Percentiles rank a stretch among this genome's conserved stretches.
These are phyloP conservation scores for Sminthurides bifidus DNA, from an alignment of 1,140 invertebrate species.

Conservation along the genomic window DNA sequence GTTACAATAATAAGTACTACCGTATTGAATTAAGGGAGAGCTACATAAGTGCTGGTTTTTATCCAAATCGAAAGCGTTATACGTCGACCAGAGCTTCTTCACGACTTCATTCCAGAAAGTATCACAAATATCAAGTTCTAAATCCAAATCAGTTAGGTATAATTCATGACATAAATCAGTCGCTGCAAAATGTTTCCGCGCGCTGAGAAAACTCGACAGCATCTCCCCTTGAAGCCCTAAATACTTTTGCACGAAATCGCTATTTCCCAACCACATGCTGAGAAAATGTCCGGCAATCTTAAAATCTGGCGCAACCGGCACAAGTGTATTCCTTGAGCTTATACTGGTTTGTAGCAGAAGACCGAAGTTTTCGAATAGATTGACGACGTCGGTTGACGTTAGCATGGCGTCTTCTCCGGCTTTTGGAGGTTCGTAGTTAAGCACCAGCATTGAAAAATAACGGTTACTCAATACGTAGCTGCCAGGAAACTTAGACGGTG, in stretches of 20 bases:
- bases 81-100: slow-evolving; percentile 59
- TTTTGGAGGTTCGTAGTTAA: slow-evolving; percentile 57
- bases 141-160: slow-evolving; percentile 69
- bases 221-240: slow-evolving; percentile 53
- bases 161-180: slow-evolving; percentile 67
- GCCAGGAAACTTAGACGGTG: background rate
- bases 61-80: slow-evolving; percentile 54
- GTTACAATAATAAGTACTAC: slow-evolving; percentile 54
- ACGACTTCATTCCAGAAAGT: slow-evolving; percentile 70
- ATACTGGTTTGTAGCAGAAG: background rate
- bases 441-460: slow-evolving; percentile 53
- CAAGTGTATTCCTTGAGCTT: background rate
- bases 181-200: slow-evolving; percentile 59
- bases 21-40: background rate
- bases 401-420: slow-evolving; percentile 55
- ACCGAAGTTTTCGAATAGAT: slow-evolving; percentile 54
- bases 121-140: slow-evolving; percentile 58
- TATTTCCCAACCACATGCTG: slow-evolving; percentile 48
- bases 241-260: slow-evolving; percentile 52
- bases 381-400: slow-evolving; percentile 58
- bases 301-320: background rate
- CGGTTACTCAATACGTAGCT: background rate
- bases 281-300: slow-evolving; percentile 1
- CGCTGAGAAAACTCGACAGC: slow-evolving; percentile 49
- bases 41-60: slow-evolving; percentile 54